Evolutionary conservation across 2,797 vertebrate species (phyloP).

Genomic region (Semaprochilodus insignis): DNA sequence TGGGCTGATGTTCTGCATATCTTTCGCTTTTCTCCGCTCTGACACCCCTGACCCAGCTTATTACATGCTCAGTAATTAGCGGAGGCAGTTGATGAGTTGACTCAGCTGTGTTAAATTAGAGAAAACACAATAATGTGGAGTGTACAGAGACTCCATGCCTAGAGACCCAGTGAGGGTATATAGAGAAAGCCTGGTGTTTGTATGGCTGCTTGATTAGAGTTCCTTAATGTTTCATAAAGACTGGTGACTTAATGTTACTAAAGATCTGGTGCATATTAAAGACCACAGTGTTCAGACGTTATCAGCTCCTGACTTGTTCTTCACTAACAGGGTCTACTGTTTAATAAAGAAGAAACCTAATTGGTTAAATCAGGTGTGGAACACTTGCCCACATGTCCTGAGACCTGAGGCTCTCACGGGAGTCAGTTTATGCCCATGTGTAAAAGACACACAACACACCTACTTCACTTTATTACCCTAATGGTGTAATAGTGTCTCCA

Average conservation of each 20-base stretch:
- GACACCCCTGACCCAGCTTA: slow-evolving; percentile 1
- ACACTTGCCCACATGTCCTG: not conserved
- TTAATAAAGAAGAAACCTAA: not conserved
- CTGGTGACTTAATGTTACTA: no score
- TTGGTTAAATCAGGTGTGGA: not conserved
- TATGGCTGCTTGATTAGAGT: not conserved
- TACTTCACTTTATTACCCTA: not conserved
- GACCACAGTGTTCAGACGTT: not conserved
- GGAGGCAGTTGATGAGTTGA: not conserved
- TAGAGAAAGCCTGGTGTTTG: not conserved
- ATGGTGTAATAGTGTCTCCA: not conserved
- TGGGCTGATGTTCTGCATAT: slow-evolving; percentile 4
- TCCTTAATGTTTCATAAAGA: not conserved
- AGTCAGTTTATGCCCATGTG: not conserved
- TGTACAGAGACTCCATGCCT: not conserved
- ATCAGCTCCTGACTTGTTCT: not conserved
- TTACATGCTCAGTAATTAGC: slow-evolving; percentile 5
- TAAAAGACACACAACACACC: not conserved
- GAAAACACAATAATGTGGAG: not conserved
- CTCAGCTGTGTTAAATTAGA: not conserved
- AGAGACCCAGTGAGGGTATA: not conserved
- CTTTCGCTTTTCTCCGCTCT: not conserved
- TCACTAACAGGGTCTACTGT: not conserved
- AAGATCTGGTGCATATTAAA: not conserved
- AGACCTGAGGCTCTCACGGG: not conserved